phyloP scores from a whole-genome alignment of 2,113 vertebrate genomes.

The Morone saxatilis region DNA sequence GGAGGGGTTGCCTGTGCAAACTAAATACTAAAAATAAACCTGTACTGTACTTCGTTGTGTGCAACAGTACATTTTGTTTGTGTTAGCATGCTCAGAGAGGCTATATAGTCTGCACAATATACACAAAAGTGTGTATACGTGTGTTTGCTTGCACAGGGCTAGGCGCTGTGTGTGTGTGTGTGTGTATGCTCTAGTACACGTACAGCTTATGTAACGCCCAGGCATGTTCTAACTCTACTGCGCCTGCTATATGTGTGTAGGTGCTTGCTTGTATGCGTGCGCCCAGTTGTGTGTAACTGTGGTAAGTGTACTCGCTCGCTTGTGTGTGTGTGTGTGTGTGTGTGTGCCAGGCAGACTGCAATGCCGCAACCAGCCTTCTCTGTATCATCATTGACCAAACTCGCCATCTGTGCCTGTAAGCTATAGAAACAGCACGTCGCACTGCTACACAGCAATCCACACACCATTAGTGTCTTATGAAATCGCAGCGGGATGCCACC shows the following conservation, averaged over 20 bases:
- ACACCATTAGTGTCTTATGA: slow-evolving; percentile 29
- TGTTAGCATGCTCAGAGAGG: slow-evolving; percentile 38
- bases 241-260: slow-evolving; percentile 51
- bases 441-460: slow-evolving; percentile 47
- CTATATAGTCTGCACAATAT: slow-evolving; percentile 1
- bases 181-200: slow-evolving; percentile 43
- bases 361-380: slow-evolving; percentile 57
- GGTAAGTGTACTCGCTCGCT: not conserved
- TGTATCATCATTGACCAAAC: slow-evolving; percentile 70
- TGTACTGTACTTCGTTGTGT: slow-evolving; percentile 21
- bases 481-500: slow-evolving; percentile 24
- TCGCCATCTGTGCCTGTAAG: slow-evolving; percentile 71
- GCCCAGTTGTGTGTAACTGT: slow-evolving; percentile 44
- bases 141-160: slow-evolving; percentile 8
- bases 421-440: slow-evolving; percentile 61
- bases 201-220: slow-evolving; percentile 75
- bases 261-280: slow-evolving; percentile 36
- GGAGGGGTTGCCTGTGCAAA: not conserved
- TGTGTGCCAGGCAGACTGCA: slow-evolving; percentile 54
- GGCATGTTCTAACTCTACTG: slow-evolving; percentile 71
- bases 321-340: slow-evolving; percentile 20
- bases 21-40: slow-evolving; percentile 22
- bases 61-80: slow-evolving; percentile 29
- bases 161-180: not conserved
- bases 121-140: slow-evolving; percentile 6